Evolutionary conservation across 2,797 vertebrate genomes (phyloP), one percentile per base, ranked within the genome.

Genomic region (Pipistrellus kuhlii): DNA sequence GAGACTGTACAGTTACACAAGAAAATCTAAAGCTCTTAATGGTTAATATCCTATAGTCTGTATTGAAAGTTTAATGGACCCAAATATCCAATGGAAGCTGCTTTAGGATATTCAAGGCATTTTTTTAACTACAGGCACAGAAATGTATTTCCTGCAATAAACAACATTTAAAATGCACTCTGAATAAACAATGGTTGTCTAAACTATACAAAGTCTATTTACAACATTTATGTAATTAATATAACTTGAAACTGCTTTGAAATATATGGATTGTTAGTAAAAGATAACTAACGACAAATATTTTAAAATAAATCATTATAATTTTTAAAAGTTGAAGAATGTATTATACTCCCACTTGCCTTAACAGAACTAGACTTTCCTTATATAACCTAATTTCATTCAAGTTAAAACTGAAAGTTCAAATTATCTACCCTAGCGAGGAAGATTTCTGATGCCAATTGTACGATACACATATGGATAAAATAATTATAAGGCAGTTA

Each of bases 211-310:
- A 96, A 64, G 18, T 82, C 25, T 83, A 57, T 62, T 91, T 78
- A 81, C 1, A 78, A 64, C 12, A 85, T 11, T 57, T 13, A 91
- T 18, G 2, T 55, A 94, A 81, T 69, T 89, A 97, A 62, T 44
- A 85, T 32, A 73, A 96, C 4, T 25, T 94, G 30, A 96, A 95
- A 96, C 18, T 88, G 3, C 9, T 90, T 90, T 95, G 69, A 90
- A 85, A 85, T 68, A 89, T 51, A 89, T 4, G 35, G 84, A 87
- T 25, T 59, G 14, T 32, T 41, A 82, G 53, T 73, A 14, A 27
- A 81, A 20, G 9, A 89, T n/a, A 2, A 95, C 35, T 71, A 78
- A 88, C 92, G 41, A 64, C 3, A 88, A 78, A 75, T 21, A 75
- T 30, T 85, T 92, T 20, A 18, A 88, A 95, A 95, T 75, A n/a